phyloP scores from a whole-genome alignment of 2,888 invertebrate genomes.

The Venustoraphidia nigricollis region DNA sequence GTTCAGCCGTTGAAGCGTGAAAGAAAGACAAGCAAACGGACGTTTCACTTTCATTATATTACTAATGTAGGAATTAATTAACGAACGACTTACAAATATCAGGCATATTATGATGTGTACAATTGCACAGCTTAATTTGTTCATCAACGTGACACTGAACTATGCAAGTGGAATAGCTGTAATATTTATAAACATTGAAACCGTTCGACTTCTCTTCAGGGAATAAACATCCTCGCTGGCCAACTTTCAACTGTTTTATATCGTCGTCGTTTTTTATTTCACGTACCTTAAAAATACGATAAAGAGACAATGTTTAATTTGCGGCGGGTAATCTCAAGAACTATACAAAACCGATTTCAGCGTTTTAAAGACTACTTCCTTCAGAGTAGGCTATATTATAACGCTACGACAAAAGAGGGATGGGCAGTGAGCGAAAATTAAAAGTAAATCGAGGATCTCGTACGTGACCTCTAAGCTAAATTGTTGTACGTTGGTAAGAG shows the following conservation, averaged over 20 bases:
- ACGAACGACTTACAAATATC: slow-evolving; percentile 28
- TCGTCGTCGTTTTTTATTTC: slow-evolving; percentile 42
- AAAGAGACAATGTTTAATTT: too few relatives aligned
- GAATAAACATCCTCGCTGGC: slow-evolving; percentile 38
- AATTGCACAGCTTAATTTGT: slow-evolving; percentile 38
- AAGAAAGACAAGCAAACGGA: neutral
- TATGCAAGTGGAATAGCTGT: slow-evolving; percentile 43
- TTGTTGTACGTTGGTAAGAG: too few relatives aligned
- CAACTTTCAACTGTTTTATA: slow-evolving; percentile 30
- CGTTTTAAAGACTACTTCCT: too few relatives aligned
- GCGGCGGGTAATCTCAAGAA: too few relatives aligned
- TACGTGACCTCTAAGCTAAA: too few relatives aligned
- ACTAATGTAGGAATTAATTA: slow-evolving; percentile 2
- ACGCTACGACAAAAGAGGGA: too few relatives aligned
- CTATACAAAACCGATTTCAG: too few relatives aligned
- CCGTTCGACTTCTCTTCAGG: slow-evolving; percentile 32
- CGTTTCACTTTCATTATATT: neutral
- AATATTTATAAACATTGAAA: slow-evolving; percentile 31
- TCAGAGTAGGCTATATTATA: too few relatives aligned
- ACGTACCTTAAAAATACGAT: slow-evolving; percentile 29
- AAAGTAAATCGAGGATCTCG: too few relatives aligned
- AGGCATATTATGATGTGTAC: slow-evolving; percentile 46
- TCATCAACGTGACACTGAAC: slow-evolving; percentile 39
- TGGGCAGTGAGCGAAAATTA: too few relatives aligned
- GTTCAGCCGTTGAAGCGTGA: neutral